phyloP scores from a whole-genome alignment of 2,797 vertebrate species.

The Melanotaenia boesemani region DNA sequence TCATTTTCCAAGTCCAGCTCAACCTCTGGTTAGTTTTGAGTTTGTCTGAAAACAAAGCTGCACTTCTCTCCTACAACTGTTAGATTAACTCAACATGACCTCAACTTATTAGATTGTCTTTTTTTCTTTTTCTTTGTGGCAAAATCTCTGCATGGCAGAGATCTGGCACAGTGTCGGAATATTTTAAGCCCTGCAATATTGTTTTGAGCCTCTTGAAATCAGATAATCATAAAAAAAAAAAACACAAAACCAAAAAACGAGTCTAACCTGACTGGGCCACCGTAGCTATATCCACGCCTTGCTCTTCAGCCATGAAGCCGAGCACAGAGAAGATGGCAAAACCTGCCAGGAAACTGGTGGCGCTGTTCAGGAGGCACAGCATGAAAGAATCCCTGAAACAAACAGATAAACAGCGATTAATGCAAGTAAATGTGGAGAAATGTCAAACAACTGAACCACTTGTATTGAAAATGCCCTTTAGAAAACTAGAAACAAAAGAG shows the following conservation, averaged over 20 bases:
- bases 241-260: rapidly evolving
- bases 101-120: no score
- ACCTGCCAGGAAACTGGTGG: constrained; percentile 92
- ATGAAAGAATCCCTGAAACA: constrained; percentile 87
- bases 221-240: background rate
- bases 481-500: background rate
- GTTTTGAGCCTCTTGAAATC: background rate
- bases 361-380: constrained; percentile 91
- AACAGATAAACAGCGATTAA: background rate
- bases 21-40: no score
- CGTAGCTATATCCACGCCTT: constrained; percentile 85
- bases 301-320: constrained; percentile 93
- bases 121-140: no score
- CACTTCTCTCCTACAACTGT: no score
- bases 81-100: no score
- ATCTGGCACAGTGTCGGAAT: background rate
- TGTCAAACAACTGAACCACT: background rate
- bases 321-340: constrained; percentile 95
- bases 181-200: background rate
- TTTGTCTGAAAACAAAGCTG: no score
- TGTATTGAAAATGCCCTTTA: background rate
- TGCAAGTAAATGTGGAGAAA: background rate
- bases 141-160: background rate
- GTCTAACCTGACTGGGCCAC: constrained; percentile 89
- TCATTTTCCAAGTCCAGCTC: no score